A percentile compares a stretch with the other conserved stretches of the same genome.
These are phyloP conservation scores for Enteromius treurensis DNA, from an alignment of 2,797 vertebrate genomes.

Conservation along the genomic window DNA sequence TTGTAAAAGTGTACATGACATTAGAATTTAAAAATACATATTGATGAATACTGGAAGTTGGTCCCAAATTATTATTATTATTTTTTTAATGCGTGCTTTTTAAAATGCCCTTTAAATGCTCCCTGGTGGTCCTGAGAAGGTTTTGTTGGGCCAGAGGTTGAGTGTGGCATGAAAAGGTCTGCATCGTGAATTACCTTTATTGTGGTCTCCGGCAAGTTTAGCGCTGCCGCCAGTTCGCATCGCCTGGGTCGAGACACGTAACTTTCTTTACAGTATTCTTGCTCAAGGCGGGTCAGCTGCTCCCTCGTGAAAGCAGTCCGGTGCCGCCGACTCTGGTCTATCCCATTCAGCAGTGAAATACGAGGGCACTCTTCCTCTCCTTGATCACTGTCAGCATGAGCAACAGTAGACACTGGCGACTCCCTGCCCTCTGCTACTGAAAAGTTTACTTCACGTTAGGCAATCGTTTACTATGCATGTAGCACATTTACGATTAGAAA, in stretches of 20 bases:
- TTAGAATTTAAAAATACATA: neutral
- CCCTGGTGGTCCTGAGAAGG: neutral
- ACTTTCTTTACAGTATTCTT: constrained; percentile 79
- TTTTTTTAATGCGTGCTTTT: neutral
- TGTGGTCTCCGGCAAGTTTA: constrained; percentile 74
- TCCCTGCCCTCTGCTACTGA: constrained; percentile 73
- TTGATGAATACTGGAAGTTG: neutral
- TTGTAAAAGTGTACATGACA: neutral
- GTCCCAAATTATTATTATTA: neutral
- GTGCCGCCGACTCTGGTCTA: constrained; percentile 77
- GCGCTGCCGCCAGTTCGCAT: constrained; percentile 72
- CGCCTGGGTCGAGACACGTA: constrained; percentile 75
- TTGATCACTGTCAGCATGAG: constrained; percentile 58
- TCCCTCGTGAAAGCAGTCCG: constrained; percentile 80
- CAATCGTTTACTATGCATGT: neutral
- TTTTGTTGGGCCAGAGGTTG: neutral
- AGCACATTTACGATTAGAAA: constrained; percentile 1
- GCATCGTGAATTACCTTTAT: constrained; percentile 67
- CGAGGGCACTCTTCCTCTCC: constrained; percentile 66
- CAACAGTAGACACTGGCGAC: constrained; percentile 61
- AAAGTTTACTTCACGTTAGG: constrained; percentile 6
- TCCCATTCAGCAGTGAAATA: constrained; percentile 60
- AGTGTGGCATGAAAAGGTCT: constrained; percentile 2
- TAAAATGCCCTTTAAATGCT: constrained; percentile 5
- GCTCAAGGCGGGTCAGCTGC: constrained; percentile 78